phyloP scores from a whole-genome alignment of 2,113 vertebrate species.

The Lagenorhynchus albirostris region DNA sequence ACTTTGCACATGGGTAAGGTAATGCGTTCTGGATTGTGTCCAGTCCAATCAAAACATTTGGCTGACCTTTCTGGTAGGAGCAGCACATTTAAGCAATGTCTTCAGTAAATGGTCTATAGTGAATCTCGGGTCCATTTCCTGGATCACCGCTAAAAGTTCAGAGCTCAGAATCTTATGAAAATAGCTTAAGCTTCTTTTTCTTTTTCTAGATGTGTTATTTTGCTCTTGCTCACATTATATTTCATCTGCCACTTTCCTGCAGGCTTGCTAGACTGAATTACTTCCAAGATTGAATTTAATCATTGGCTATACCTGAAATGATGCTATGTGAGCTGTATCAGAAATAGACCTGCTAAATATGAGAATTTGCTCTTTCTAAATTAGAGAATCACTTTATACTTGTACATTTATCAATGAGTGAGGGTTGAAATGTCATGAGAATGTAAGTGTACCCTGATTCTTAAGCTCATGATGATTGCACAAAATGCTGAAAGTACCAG shows the following conservation, averaged over 20 bases:
- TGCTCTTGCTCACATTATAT: background rate
- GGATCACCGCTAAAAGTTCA: background rate
- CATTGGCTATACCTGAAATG: background rate
- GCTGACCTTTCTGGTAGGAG: background rate
- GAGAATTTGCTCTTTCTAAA: slow-evolving; percentile 1
- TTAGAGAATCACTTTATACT: background rate
- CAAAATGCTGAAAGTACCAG: background rate
- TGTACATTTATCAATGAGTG: background rate
- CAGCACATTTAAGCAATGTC: background rate
- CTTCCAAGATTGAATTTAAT: slow-evolving; percentile 20
- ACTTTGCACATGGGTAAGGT: background rate
- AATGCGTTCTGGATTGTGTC: background rate
- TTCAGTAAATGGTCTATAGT: background rate
- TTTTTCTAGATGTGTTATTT: background rate
- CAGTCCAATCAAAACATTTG: background rate
- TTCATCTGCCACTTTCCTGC: background rate
- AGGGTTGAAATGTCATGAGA: background rate
- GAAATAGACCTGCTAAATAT: slow-evolving; percentile 23
- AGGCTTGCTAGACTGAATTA: background rate
- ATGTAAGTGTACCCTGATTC: background rate
- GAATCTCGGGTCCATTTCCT: background rate
- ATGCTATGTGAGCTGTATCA: background rate
- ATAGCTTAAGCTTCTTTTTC: background rate
- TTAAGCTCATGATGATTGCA: background rate
- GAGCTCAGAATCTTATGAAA: background rate